A percentile compares a stretch with the other conserved stretches of the same genome.
Conservation (phyloP, 2,113 vertebrate genomes). For the Oenanthe melanoleuca region DNA sequence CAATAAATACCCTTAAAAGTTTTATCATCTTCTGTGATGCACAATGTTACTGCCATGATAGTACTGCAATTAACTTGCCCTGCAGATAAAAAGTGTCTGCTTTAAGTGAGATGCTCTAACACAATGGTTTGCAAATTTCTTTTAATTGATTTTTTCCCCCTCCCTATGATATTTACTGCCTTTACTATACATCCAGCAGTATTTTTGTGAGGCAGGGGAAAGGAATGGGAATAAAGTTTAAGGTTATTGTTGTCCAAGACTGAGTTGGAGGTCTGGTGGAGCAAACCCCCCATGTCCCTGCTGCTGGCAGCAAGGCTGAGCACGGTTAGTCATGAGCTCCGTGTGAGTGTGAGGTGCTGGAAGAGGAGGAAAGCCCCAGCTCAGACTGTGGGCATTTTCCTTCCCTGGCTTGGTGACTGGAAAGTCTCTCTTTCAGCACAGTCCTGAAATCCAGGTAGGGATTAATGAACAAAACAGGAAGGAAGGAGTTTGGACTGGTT, state of each 20-base stretch:
- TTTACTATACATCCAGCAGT: neutral
- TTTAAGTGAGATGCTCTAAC: slow-evolving; percentile 13
- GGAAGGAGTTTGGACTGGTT: neutral
- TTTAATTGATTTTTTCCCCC: neutral
- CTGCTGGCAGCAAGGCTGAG: neutral
- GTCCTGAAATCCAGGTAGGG: neutral
- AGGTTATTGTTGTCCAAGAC: neutral
- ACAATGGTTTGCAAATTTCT: slow-evolving; percentile 6
- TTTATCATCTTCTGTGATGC: neutral
- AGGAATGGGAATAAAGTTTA: neutral
- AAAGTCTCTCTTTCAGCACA: neutral
- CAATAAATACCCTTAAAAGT: slow-evolving; percentile 47
- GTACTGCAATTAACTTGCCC: slow-evolving; percentile 15
- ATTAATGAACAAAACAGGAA: neutral
- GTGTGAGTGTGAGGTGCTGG: neutral
- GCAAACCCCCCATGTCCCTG: rapidly evolving
- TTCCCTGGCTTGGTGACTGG: neutral
- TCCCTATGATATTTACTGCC: neutral
- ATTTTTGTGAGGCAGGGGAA: neutral
- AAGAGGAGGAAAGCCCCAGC: neutral
- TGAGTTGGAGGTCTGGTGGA: neutral
- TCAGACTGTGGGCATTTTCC: neutral
- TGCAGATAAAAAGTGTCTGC: neutral
- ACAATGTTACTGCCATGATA: neutral
- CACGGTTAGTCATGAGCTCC: rapidly evolving